A percentile compares a stretch with the other conserved stretches of the same genome.
phyloP scores from a whole-genome alignment of 2,888 invertebrate species.

The Iphiclides podalirius region DNA sequence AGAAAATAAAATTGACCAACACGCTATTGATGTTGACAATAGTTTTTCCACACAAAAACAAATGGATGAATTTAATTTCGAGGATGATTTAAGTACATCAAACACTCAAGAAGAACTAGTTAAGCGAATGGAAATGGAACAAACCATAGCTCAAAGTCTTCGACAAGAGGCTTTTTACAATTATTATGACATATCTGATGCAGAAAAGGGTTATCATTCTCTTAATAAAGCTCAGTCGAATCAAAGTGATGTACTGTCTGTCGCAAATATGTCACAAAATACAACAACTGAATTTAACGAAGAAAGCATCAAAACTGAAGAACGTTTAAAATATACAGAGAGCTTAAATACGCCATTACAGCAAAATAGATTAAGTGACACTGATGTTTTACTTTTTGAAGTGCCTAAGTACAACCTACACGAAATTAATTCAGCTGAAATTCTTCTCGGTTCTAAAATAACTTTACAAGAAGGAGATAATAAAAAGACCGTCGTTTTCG shows the following conservation, averaged over 20 bases:
- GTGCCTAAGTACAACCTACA: slow-evolving; percentile 43
- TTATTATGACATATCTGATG: slow-evolving; percentile 33
- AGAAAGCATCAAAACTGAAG: neutral
- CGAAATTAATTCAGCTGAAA: slow-evolving; percentile 50
- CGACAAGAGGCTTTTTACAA: slow-evolving; percentile 28
- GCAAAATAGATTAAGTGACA: neutral
- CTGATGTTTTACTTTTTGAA: slow-evolving; percentile 28
- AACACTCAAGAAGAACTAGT: neutral
- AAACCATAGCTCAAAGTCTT: slow-evolving; percentile 4
- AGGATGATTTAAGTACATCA: neutral
- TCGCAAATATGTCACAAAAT: no score
- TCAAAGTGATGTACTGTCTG: neutral
- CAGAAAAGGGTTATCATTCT: slow-evolving; percentile 27
- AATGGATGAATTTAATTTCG: neutral
- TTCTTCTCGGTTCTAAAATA: slow-evolving; percentile 20
- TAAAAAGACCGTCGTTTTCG: neutral
- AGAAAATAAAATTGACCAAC: neutral
- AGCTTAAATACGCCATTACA: neutral
- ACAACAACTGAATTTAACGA: no score
- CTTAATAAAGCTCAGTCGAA: neutral
- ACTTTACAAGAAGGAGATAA: neutral
- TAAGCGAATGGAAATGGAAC: slow-evolving; percentile 8
- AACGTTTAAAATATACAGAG: neutral
- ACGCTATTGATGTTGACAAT: no score
- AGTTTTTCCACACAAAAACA: neutral